Evolutionary conservation across 1,140 invertebrate genomes (phyloP).

Genomic region (Colletes latitarsis): DNA sequence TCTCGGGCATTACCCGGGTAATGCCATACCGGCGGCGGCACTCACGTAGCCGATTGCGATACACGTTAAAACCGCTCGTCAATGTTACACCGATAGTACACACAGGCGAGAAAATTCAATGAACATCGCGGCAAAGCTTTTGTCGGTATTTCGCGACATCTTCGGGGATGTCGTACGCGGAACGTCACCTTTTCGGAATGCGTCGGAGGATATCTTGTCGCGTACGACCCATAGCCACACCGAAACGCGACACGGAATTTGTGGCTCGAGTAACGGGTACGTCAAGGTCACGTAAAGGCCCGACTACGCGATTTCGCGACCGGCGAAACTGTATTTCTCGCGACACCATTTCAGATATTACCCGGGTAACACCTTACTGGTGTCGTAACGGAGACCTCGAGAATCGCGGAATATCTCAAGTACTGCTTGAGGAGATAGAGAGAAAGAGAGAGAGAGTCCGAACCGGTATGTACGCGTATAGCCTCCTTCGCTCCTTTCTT

Average conservation of each 20-base stretch:
- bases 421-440: constrained; percentile 17
- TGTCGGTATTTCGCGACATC: background rate
- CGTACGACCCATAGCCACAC: constrained; percentile 45
- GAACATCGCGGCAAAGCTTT: background rate
- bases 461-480: constrained; percentile 44
- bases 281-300: constrained; percentile 27
- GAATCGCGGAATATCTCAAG: constrained; percentile 24
- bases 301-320: constrained; percentile 23
- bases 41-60: constrained; percentile 29
- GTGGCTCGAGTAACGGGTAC: constrained; percentile 33
- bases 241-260: constrained; percentile 44
- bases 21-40: constrained; percentile 31
- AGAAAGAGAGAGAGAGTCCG: constrained; percentile 51
- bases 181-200: constrained; percentile 33
- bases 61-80: constrained; percentile 6
- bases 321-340: constrained; percentile 21
- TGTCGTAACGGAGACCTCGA: constrained; percentile 34
- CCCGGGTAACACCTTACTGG: constrained; percentile 44
- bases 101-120: constrained; percentile 25
- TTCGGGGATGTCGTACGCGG: constrained; percentile 7
- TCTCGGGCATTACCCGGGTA: constrained; percentile 46
- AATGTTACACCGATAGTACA: constrained; percentile 9
- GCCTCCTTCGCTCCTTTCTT: constrained; percentile 52
- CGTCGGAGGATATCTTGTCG: constrained; percentile 43
- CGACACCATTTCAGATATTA: constrained; percentile 49